These are phyloP conservation scores for Vanessa tameamea DNA, from an alignment of 1,140 invertebrate genomes.

Conservation along the genomic window DNA sequence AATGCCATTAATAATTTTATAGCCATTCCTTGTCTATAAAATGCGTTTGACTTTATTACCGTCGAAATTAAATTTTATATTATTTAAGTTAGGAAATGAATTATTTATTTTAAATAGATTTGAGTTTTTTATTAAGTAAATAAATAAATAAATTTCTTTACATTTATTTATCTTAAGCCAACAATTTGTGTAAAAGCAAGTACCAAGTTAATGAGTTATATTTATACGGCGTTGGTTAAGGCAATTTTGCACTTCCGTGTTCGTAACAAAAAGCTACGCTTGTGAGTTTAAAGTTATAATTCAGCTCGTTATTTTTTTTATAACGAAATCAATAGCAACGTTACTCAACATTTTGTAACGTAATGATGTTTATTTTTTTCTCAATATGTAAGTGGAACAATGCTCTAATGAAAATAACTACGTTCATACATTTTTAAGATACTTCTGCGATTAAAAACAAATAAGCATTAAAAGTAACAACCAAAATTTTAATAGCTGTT, in stretches of 20 bases:
- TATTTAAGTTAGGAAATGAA: not conserved
- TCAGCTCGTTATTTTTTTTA: constrained; percentile 44
- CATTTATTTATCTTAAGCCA: constrained; percentile 9
- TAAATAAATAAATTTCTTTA: not conserved
- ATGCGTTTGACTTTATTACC: not conserved
- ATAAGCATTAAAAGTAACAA: not conserved
- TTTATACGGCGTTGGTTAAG: constrained; percentile 42
- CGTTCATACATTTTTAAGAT: not conserved
- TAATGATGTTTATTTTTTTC: not conserved
- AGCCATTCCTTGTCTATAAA: not conserved
- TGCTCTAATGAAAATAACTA: not conserved
- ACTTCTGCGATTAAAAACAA: not conserved
- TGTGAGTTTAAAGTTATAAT: constrained; percentile 45
- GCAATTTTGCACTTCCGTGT: constrained; percentile 55
- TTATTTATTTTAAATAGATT: not conserved
- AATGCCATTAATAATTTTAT: constrained; percentile 9
- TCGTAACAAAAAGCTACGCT: constrained; percentile 53
- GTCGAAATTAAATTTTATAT: constrained; percentile 2
- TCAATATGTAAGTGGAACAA: not conserved
- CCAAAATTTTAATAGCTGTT: not conserved
- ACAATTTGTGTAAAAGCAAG: constrained; percentile 28
- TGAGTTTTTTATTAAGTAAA: not conserved
- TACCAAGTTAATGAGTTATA: constrained; percentile 44
- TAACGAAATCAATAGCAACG: constrained; percentile 35
- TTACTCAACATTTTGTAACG: constrained; percentile 34